Conservation (phyloP, 2,888 invertebrate genomes). For the Pristionchus exspectatus region DNA sequence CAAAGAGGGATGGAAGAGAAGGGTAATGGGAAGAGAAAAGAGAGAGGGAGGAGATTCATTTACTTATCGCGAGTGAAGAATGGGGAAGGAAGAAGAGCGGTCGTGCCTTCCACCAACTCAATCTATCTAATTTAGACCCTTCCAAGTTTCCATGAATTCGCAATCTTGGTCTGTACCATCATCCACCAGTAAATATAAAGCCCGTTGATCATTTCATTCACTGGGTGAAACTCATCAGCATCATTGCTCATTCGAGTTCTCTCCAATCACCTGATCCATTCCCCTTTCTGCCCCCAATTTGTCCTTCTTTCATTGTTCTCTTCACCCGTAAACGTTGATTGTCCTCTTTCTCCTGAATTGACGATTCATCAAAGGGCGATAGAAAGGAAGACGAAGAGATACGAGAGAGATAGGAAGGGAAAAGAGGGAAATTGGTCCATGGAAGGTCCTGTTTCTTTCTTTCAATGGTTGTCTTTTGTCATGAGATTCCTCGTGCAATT, state of each 20-base stretch:
- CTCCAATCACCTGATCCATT: not conserved
- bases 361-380: conserved; percentile 8
- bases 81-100: not conserved
- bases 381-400: too few species aligned
- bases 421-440: not conserved
- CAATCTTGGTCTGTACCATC: not conserved
- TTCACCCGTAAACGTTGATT: conserved; percentile 26
- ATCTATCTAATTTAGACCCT: not conserved
- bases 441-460: not conserved
- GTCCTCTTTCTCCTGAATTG: not conserved
- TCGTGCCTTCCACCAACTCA: not conserved
- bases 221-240: too few species aligned
- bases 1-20: conserved; percentile 4
- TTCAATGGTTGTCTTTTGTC: not conserved
- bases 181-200: too few species aligned
- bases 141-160: too few species aligned
- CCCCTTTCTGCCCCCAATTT: not conserved
- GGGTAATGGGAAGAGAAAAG: conserved; percentile 16
- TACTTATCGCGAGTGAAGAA: conserved; percentile 19
- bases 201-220: too few species aligned
- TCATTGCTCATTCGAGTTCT: too few species aligned
- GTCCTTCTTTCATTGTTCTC: not conserved
- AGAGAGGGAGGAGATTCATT: conserved; percentile 28
- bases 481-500: not conserved
- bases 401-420: not conserved